These are phyloP conservation scores for Epinephelus awoara DNA, from an alignment of 2,797 vertebrate genomes.

Conservation along the genomic window DNA sequence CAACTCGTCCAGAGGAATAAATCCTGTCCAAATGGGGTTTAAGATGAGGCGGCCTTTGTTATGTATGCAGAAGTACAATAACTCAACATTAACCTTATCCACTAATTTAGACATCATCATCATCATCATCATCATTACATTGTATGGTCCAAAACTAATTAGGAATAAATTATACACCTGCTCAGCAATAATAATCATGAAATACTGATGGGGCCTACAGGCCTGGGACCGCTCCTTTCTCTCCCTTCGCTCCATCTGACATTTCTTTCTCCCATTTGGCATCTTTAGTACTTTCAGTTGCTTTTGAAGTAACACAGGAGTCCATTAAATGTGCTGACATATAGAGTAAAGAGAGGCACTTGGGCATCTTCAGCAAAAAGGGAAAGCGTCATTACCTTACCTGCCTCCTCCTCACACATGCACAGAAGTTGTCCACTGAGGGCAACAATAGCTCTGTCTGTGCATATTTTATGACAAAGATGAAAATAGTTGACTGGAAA, in stretches of 20 bases:
- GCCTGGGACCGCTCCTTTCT: conserved; percentile 7
- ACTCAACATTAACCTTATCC: conserved; percentile 14
- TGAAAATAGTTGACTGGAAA: conserved; percentile 67
- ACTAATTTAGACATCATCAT: conserved; percentile 26
- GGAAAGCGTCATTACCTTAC: conserved; percentile 49
- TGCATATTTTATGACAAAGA: conserved; percentile 73
- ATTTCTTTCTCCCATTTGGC: conserved; percentile 47
- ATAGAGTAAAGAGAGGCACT: conserved; percentile 47
- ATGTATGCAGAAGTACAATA: neutral
- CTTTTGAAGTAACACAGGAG: conserved; percentile 53
- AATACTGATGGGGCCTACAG: conserved; percentile 31
- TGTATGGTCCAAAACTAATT: conserved; percentile 22
- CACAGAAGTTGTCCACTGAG: conserved; percentile 60
- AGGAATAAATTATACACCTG: conserved; percentile 24
- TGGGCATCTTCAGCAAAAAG: conserved; percentile 63
- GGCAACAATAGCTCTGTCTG: conserved; percentile 58
- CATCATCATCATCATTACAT: conserved; percentile 27
- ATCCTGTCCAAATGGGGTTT: neutral
- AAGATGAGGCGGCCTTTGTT: neutral
- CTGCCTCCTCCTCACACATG: conserved; percentile 30
- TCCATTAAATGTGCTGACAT: conserved; percentile 67
- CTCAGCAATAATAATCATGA: conserved; percentile 52
- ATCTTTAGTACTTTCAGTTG: conserved; percentile 40
- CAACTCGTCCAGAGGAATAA: neutral
- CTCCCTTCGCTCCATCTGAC: conserved; percentile 30